Evolutionary conservation across 2,888 invertebrate species (phyloP).

Genomic region (Cyclophora punctaria): DNA sequence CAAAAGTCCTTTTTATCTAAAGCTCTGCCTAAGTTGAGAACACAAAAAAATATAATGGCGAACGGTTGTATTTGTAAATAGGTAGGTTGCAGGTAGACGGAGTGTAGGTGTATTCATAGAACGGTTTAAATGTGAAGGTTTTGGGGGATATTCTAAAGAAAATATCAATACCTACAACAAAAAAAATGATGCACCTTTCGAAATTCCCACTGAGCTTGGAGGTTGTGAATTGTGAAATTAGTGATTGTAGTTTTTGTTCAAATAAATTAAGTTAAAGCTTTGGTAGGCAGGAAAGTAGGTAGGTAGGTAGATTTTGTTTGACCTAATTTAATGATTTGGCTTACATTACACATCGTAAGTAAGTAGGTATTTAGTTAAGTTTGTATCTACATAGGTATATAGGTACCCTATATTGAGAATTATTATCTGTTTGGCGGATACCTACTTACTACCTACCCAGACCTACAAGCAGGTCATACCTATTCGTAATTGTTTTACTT

Average conservation of each 20-base stretch:
- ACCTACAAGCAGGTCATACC: too few relatives aligned
- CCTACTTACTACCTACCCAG: too few relatives aligned
- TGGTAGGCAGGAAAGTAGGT: too few relatives aligned
- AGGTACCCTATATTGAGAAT: too few relatives aligned
- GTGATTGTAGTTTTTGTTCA: background rate
- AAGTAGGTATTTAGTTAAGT: too few relatives aligned
- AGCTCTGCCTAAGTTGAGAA: slow-evolving; percentile 22
- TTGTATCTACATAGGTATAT: too few relatives aligned
- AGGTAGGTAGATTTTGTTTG: too few relatives aligned
- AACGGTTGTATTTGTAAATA: slow-evolving; percentile 67
- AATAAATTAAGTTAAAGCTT: background rate
- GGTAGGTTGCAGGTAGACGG: slow-evolving; percentile 66
- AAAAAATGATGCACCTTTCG: slow-evolving; percentile 52
- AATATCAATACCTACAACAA: slow-evolving; percentile 33
- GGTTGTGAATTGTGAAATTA: slow-evolving; percentile 1
- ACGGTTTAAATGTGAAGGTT: slow-evolving; percentile 33
- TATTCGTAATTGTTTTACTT: too few relatives aligned
- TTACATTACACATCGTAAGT: too few relatives aligned
- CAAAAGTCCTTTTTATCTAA: slow-evolving; percentile 52
- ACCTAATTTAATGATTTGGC: too few relatives aligned
- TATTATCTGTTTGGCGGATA: too few relatives aligned
- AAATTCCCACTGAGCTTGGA: slow-evolving; percentile 49
- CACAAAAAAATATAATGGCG: slow-evolving; percentile 49
- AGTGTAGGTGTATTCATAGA: slow-evolving; percentile 62
- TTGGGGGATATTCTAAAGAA: slow-evolving; percentile 17